Evolutionary conservation across 2,797 vertebrate genomes (phyloP), one percentile per base, ranked within the genome.

Genomic region (Rhodeus uyekii): DNA sequence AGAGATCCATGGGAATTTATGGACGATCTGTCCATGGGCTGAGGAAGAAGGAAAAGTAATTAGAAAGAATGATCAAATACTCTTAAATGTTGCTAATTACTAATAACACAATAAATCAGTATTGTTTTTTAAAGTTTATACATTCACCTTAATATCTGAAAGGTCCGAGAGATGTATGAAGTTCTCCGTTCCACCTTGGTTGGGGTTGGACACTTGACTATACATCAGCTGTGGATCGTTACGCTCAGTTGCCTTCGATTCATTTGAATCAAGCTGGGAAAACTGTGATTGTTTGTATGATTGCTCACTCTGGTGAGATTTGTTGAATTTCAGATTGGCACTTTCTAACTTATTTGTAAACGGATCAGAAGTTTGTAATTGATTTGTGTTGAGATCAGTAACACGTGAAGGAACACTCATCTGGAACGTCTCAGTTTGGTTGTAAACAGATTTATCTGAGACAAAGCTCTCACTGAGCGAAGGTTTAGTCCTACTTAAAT

Each of bases 91-190:
- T 76, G 24, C 38, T 7, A 60, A 75, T 27, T 42, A 60, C 5
- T 78, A 48, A 48, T 8, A 46, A 36, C 29, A 50, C 9, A 50
- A 50, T 48, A 9, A 36, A 76, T 61, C 18, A 36, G 3, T n/a
- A 36, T 34, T 32, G 5, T 22, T 48, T 14, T 32, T 38, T 38
- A 13, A 14, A 22, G 16, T 16, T 50, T 39, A 14, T 60, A 48
- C 55, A 63, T 74, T 76, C 72, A 89, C 88, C 88, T 86, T 81
- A 76, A 69, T 44, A 79, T 83, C 78, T 46, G 86, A 86, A 34
- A 73, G 34, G 36, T 87, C 83, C 77, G 83, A 14, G 29, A 74
- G n/a, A 4, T 61, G 76, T 12, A 84, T 65, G 39, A 68, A 46
- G 24, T 81, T 72, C 16, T 78, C 61, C 18, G 46, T 67, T 16